phyloP scores from a whole-genome alignment of 2,113 vertebrate genomes.

The Columba livia region DNA sequence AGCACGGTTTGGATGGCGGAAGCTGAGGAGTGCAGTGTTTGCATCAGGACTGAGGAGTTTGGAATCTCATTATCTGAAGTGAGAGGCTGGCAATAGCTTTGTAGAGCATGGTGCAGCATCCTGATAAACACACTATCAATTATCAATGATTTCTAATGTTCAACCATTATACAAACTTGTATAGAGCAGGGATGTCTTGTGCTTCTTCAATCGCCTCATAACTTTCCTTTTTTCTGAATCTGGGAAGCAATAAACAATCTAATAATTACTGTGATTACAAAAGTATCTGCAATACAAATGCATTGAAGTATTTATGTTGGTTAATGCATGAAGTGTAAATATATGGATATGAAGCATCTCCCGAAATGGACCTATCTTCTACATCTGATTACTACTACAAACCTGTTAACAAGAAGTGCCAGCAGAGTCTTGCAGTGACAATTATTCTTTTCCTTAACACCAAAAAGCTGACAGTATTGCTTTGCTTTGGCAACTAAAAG shows the following conservation, averaged over 20 bases:
- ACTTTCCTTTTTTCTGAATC: background rate
- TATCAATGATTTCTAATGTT: background rate
- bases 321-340: conserved; percentile 18
- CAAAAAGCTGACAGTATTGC: background rate
- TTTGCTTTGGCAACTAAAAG: conserved; percentile 7
- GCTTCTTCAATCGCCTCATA: background rate
- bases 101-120: background rate
- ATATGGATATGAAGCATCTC: background rate
- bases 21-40: background rate
- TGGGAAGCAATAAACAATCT: background rate
- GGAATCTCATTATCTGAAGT: background rate
- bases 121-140: background rate
- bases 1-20: background rate
- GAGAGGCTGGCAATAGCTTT: background rate
- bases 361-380: conserved; percentile 8
- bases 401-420: conserved; percentile 20
- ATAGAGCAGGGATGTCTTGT: background rate
- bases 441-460: background rate
- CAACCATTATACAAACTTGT: background rate
- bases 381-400: conserved; percentile 14
- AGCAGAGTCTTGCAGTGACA: background rate
- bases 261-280: background rate
- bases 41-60: no score
- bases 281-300: conserved; percentile 1
- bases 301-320: background rate